Evolutionary conservation across 2,797 vertebrate genomes (phyloP).

Genomic region (Centroberyx gerrardi): DNA sequence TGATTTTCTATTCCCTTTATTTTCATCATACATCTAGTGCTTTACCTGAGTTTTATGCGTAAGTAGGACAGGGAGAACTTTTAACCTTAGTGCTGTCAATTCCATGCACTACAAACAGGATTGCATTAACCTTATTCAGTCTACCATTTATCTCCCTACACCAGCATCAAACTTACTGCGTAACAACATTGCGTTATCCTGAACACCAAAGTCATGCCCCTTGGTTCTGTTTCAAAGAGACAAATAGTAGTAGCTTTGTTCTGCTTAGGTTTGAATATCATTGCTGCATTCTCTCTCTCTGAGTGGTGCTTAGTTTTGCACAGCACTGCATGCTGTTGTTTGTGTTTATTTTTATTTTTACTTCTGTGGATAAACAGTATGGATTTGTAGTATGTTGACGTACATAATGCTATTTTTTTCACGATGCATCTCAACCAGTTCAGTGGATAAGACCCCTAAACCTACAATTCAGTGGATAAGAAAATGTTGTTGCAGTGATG

Average conservation of each 20-base stretch:
- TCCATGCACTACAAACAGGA: not conserved
- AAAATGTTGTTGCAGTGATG: not conserved
- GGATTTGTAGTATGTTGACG: not conserved
- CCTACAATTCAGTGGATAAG: not conserved
- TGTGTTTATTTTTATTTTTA: not conserved
- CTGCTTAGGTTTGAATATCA: too few species aligned
- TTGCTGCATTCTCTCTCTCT: not conserved
- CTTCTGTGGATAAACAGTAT: not conserved
- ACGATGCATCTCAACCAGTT: not conserved
- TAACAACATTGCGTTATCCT: not conserved
- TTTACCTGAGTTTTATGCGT: not conserved
- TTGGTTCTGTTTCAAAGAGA: not conserved
- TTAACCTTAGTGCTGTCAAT: not conserved
- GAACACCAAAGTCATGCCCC: not conserved
- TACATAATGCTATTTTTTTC: conserved; percentile 3
- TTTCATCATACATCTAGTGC: conserved; percentile 16
- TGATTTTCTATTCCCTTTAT: not conserved
- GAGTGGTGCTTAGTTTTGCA: not conserved
- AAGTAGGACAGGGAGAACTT: not conserved
- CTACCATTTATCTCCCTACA: conserved; percentile 7
- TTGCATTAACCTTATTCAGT: not conserved
- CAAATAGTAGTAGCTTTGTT: not conserved
- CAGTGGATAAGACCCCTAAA: not conserved
- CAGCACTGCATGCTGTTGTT: not conserved
- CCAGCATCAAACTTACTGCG: not conserved